Base-by-base conservation (phyloP, 1,140 invertebrate species). In the Eulimnadia texana region DNA sequence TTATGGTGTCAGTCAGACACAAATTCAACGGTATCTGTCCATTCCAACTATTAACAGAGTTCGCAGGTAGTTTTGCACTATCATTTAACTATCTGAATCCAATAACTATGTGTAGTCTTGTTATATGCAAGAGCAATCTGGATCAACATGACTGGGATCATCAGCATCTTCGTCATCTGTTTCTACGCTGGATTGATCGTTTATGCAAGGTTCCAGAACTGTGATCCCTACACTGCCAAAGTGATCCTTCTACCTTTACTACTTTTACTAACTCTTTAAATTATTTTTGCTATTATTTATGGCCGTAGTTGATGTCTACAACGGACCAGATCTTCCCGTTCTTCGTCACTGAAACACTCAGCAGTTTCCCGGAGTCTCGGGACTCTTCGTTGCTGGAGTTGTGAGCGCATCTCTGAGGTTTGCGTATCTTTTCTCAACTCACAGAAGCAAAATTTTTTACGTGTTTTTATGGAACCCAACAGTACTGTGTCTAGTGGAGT, bases 1-100 rank as follows among this genome's bases (percentile, higher is more conserved):
- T 70, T 94, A 92, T 70, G 92, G 88, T 64, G 85, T 88, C 25
- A 95, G 94, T 73, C 93, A 97, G 71, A 85, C 92, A 0, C 90
- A 92, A 33, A 85, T 96, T 11, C 93, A 97, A 71, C 88, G 94
- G 69, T 93, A 92, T 69, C 79, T 95, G 50, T 86, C 86, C 82
- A 67, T 88, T 47, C 82, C 85, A 0, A 84, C 78, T 16, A 68
- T 90, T 1, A 75, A 73, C 60, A 73, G 80, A 58, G 87, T 86
- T 2, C 81, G 77, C 73, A 80, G 77, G 84, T 87, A 71, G 74
- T 42, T 71, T 74, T 70, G 6, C 16, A 9, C 33, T 42, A 9
- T 42, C 33, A 42, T 16, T 16, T 42, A 42, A 42, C 16, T 9
- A 42, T 42, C 33, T 9, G 33, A 42, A 16, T 42, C 6, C 33